Percentiles rank a stretch among this genome's conserved stretches.
These are phyloP conservation scores for Elysia crispata DNA, from an alignment of 2,888 invertebrate genomes.

Conservation along the genomic window DNA sequence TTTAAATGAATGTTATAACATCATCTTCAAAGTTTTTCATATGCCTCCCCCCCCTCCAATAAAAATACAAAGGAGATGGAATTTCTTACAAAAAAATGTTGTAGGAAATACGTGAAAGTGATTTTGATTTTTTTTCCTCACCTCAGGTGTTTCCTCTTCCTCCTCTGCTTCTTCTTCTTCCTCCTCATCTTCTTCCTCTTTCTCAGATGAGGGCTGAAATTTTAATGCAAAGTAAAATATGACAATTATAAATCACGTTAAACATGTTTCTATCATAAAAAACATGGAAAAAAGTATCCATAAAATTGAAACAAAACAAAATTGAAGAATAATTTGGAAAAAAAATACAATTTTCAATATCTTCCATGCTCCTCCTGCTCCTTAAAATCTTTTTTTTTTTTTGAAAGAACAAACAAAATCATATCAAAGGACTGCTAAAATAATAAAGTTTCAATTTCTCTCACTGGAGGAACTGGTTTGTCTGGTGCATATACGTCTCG, in stretches of 20 bases:
- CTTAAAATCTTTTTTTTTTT: too few species aligned
- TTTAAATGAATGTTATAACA: too few species aligned
- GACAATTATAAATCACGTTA: not conserved
- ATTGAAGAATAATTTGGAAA: slow-evolving; percentile 3
- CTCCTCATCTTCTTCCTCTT: slow-evolving; percentile 53
- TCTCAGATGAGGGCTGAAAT: slow-evolving; percentile 37
- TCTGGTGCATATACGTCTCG: slow-evolving; percentile 76
- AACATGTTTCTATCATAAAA: not conserved
- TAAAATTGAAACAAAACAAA: not conserved
- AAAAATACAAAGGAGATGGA: too few species aligned
- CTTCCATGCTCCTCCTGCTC: too few species aligned
- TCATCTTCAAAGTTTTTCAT: not conserved
- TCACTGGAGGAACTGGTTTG: slow-evolving; percentile 64
- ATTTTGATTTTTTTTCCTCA: slow-evolving; percentile 29
- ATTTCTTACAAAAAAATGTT: too few species aligned
- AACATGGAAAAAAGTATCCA: not conserved
- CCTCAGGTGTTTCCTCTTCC: slow-evolving; percentile 70
- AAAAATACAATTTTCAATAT: too few species aligned
- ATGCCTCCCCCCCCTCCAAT: too few species aligned
- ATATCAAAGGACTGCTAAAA: too few species aligned
- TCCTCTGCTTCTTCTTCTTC: slow-evolving; percentile 68
- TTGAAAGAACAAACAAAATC: too few species aligned
- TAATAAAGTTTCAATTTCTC: not conserved
- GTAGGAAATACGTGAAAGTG: too few species aligned
- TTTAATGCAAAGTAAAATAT: not conserved